phyloP scores from a whole-genome alignment of 2,797 vertebrate genomes.

The Sebastes melanostomus region DNA sequence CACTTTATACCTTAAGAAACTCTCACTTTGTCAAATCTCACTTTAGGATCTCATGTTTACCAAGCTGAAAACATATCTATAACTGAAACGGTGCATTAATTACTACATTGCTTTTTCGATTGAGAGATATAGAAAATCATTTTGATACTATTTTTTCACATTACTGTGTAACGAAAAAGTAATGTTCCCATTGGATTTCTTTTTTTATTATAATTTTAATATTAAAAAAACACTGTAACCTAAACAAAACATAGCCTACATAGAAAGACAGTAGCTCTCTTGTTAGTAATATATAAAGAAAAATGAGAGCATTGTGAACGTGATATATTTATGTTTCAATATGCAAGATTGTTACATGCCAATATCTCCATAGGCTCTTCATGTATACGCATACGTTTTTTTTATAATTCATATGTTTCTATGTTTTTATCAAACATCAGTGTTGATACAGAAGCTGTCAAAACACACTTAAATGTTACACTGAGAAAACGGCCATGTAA shows the following conservation, averaged over 20 bases:
- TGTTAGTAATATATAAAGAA: constrained; percentile 53
- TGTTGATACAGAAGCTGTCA: constrained; percentile 47
- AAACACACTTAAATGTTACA: constrained; percentile 50
- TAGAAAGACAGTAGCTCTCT: constrained; percentile 53
- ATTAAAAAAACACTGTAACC: constrained; percentile 49
- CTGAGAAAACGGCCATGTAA: constrained; percentile 53
- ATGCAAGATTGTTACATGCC: constrained; percentile 67
- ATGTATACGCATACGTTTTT: constrained; percentile 44
- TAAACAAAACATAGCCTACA: constrained; percentile 48
- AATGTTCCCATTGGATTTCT: constrained; percentile 49
- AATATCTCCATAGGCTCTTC: constrained; percentile 44
- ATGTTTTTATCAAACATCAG: constrained; percentile 58
- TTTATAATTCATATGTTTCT: constrained; percentile 43
- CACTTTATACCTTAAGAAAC: constrained; percentile 37
- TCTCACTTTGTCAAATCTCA: constrained; percentile 22
- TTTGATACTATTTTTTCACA: constrained; percentile 76
- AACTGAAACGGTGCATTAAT: constrained; percentile 54
- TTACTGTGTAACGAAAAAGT: constrained; percentile 45
- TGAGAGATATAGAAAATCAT: constrained; percentile 62
- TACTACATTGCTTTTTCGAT: constrained; percentile 54
- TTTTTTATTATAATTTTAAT: constrained; percentile 57
- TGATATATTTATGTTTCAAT: constrained; percentile 70
- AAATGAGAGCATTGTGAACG: constrained; percentile 53
- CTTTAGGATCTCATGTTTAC: constrained; percentile 30
- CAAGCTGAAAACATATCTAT: constrained; percentile 50